Evolutionary conservation across 2,888 invertebrate genomes (phyloP).

Genomic region (Sphecodes monilicornis): DNA sequence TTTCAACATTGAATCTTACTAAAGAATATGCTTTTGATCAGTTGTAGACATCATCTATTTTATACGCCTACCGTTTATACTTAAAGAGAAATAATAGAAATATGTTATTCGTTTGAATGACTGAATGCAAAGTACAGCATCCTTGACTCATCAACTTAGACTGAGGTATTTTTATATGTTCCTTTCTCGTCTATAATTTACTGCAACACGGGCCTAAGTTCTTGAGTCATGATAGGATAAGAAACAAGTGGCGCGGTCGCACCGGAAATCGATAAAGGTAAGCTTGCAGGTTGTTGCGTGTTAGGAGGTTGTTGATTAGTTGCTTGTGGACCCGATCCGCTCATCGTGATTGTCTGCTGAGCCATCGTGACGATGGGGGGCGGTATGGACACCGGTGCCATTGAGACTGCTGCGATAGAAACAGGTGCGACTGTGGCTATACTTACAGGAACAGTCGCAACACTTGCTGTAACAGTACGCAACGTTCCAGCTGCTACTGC

Average conservation of each 20-base stretch:
- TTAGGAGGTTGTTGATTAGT: conserved; percentile 84
- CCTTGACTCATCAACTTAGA: conserved; percentile 29
- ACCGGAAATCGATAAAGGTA: conserved; percentile 87
- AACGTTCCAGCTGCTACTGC: conserved; percentile 83
- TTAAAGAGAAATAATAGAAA: conserved; percentile 37
- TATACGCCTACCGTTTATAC: not conserved
- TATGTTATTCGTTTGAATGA: conserved; percentile 48
- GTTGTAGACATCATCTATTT: not conserved
- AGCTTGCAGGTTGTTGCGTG: conserved; percentile 81
- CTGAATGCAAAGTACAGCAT: conserved; percentile 43
- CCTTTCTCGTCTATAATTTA: conserved; percentile 42
- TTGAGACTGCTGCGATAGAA: conserved; percentile 86
- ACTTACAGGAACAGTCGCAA: conserved; percentile 87
- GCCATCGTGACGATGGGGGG: conserved; percentile 88
- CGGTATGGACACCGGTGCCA: conserved; percentile 86
- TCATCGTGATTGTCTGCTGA: conserved; percentile 83
- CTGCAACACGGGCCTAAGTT: conserved; percentile 81
- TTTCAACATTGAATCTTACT: conserved; percentile 31
- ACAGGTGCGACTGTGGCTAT: conserved; percentile 87
- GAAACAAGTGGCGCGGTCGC: conserved; percentile 88
- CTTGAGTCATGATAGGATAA: conserved; percentile 89
- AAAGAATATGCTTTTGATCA: conserved; percentile 40
- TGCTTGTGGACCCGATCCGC: conserved; percentile 81
- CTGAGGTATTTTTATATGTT: conserved; percentile 45
- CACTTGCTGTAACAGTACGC: conserved; percentile 87